phyloP scores from a whole-genome alignment of 2,113 vertebrate species.

The Cynopterus brachyotis region DNA sequence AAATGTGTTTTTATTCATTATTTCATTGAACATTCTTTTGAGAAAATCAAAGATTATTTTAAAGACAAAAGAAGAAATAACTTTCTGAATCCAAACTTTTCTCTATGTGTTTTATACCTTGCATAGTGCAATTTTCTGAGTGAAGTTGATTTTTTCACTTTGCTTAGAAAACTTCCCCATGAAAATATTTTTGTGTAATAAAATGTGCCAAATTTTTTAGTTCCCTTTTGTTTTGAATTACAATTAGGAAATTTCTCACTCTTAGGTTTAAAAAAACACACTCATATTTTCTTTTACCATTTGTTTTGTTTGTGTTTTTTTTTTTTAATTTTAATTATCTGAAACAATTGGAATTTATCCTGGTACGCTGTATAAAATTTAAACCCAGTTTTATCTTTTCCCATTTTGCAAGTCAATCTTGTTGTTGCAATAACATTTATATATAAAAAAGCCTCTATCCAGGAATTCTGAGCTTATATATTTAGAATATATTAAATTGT shows the following conservation, averaged over 20 bases:
- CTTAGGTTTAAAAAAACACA: not conserved
- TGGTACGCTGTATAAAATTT: not conserved
- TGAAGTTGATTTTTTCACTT: not conserved
- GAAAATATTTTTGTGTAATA: not conserved
- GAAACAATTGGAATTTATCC: not conserved
- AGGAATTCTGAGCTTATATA: not conserved
- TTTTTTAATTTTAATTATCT: not conserved
- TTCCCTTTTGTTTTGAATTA: not conserved
- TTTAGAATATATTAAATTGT: not conserved
- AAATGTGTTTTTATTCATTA: not conserved
- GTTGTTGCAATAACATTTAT: not conserved
- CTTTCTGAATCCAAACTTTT: not conserved
- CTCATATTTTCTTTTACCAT: not conserved
- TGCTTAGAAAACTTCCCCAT: not conserved
- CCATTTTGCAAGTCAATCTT: not conserved
- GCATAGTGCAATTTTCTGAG: not conserved
- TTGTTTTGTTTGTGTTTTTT: not conserved
- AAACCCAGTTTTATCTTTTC: not conserved
- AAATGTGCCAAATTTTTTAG: not conserved
- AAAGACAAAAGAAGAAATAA: not conserved
- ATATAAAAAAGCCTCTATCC: not conserved
- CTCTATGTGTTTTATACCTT: not conserved
- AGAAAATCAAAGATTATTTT: not conserved
- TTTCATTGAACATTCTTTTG: not conserved
- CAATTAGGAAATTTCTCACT: not conserved